Base-by-base conservation (phyloP, 2,888 invertebrate species). In the Coecobrya sp. region DNA sequence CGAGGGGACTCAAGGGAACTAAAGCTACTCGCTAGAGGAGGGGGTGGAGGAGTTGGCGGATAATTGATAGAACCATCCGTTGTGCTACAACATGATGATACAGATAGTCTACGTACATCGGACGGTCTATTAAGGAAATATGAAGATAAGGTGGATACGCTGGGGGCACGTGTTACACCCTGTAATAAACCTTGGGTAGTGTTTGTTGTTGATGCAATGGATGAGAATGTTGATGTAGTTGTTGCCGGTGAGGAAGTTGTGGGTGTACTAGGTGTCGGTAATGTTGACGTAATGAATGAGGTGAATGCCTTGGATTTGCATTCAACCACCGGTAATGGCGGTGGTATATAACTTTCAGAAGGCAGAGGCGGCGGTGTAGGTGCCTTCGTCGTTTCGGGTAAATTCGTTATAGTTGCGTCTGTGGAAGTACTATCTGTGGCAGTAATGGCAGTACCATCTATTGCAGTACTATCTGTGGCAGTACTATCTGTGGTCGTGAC, bases 41-140 rank as follows among this genome's bases (percentile, higher is more conserved):
- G 89, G 36, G 84, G 73, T 70, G 86, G 91, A 52, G 88, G 49
- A 49, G 82, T 89, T 11, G 86, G 84, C 10, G 87, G 81, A 62
- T 73, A 62, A 82, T 70, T 70, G 55, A 87, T 42, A n/a, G 76
- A 76, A 25, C 76, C 76, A 68, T 92, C 92, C 65, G 92, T 73
- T 59, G 87, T 76, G 42, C 55, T 84, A 76, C 62, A 42, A 76
- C 42, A 30, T n/a, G 85, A 86, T n/a, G 89, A 65, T 68, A 59
- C 36, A 45, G 89, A 90, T 62, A 91, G 65, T 88, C 87, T 89
- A 52, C 91, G 85, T 22, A 93, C 88, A 88, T 91, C 90, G n/a
- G 93, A 94, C 8, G 93, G 94, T 89, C 93, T 86, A 62, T 93
- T 93, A 55, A 94, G 91, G 87, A 94, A 94, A 73, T 94, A 94